These are phyloP conservation scores for Eupithecia inturbata DNA, from an alignment of 2,888 invertebrate genomes.

Conservation along the genomic window DNA sequence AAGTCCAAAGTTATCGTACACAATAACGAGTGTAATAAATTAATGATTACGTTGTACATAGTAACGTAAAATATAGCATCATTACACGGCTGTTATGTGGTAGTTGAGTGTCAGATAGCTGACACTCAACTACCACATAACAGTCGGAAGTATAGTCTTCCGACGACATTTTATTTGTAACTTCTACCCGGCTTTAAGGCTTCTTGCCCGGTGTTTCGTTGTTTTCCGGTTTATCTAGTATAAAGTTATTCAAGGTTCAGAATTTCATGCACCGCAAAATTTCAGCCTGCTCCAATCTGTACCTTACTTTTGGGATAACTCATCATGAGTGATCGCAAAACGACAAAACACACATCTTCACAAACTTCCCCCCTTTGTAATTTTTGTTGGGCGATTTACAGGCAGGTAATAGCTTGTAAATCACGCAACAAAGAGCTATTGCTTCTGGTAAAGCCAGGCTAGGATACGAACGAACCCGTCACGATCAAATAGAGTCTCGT, in stretches of 20 bases:
- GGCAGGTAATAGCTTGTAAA: too few species aligned
- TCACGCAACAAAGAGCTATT: too few species aligned
- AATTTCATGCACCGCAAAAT: too few species aligned
- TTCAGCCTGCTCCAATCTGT: too few species aligned
- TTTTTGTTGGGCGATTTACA: too few species aligned
- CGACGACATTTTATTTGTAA: too few species aligned
- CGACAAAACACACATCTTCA: not conserved
- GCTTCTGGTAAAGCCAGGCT: not conserved
- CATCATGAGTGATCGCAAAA: too few species aligned
- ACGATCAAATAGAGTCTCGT: not conserved
- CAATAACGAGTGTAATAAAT: not conserved
- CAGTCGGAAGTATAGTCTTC: too few species aligned
- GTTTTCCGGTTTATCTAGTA: not conserved
- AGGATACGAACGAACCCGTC: not conserved
- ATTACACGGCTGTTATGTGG: not conserved
- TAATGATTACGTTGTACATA: not conserved
- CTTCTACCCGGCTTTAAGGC: too few species aligned
- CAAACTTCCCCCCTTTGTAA: too few species aligned
- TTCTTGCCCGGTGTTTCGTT: not conserved
- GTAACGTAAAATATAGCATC: not conserved
- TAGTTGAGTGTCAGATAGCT: not conserved
- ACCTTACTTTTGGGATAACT: too few species aligned
- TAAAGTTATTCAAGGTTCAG: not conserved
- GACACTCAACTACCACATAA: too few species aligned
- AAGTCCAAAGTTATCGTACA: not conserved